Evolutionary conservation across 2,888 invertebrate species (phyloP), one percentile per base, ranked within the genome.

Genomic region (Aspidiotus destructor): DNA sequence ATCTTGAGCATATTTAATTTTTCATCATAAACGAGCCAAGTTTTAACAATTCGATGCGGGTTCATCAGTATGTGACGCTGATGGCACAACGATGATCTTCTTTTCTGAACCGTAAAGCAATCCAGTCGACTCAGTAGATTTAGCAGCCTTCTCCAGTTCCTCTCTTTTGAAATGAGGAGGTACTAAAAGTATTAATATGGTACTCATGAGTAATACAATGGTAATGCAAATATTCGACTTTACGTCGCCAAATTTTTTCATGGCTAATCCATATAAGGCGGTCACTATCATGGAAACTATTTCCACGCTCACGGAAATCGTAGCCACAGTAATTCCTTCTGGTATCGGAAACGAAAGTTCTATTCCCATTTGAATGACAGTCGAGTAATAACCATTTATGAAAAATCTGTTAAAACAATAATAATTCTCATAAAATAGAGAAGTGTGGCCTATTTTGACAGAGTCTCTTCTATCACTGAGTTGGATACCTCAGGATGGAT

Each of bases 341-440:
- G 61, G 52, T 17, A 68, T 61, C 17, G 68, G 68, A 40, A 52
- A 68, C 1, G 53, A 53, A 41, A 68, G 41, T 52, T 68, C 68
- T 17, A 68, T 68, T 9, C 41, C 60, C 44, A 68, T 53, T n/a
- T 68, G 68, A 28, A 68, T 41, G 7, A 53, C 68, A 10, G 52
- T 54, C 0, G 61, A 13, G 42, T 68, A 68, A 13, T 53, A 68
- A 8, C 60, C 42, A 16, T 58, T n/a, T 41, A 41, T 15, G 48
- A 61, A 68, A 28, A 68, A 52, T 53, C 68, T 68, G 48, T 9
- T 28, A 44, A 67, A 41, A 41, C 52, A 57, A 57, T 11, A 16
- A 57, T 3, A 52, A 52, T 13, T 13, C 5, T 28, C 28, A 28
- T 28, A 28, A 28, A 28, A 28, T 28, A 5, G 1, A 3, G 28